phyloP scores from a whole-genome alignment of 2,113 vertebrate species.

The Mormoops blainvillei region DNA sequence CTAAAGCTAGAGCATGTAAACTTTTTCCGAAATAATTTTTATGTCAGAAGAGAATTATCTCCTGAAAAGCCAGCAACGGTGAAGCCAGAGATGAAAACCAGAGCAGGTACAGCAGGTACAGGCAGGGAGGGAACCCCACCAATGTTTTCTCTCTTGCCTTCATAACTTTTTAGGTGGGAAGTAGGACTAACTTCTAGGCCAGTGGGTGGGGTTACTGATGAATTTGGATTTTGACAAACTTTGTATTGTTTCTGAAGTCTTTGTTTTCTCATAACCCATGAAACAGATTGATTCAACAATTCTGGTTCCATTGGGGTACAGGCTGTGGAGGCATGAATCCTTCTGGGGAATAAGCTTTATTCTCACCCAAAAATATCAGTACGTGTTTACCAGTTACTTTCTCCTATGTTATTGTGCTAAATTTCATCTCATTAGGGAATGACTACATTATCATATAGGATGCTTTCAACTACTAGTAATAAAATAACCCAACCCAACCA shows the following conservation, averaged over 20 bases:
- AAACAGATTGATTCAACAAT: background rate
- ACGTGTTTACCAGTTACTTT: background rate
- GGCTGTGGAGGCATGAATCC: background rate
- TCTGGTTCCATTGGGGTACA: background rate
- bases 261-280: background rate
- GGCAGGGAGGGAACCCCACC: background rate
- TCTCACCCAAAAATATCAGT: background rate
- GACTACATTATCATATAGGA: background rate
- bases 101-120: fast-evolving
- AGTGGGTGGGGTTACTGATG: background rate
- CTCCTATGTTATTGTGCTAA: background rate
- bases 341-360: background rate
- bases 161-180: background rate
- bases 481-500: background rate
- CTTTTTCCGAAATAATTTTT: background rate
- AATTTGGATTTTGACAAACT: background rate
- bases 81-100: background rate
- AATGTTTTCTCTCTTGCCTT: background rate
- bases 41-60: background rate
- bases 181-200: background rate
- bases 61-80: background rate
- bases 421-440: background rate
- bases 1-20: background rate
- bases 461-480: background rate
- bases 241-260: background rate